Evolutionary conservation across 2,797 vertebrate genomes (phyloP).

Genomic region (Nannoperca obscura): DNA sequence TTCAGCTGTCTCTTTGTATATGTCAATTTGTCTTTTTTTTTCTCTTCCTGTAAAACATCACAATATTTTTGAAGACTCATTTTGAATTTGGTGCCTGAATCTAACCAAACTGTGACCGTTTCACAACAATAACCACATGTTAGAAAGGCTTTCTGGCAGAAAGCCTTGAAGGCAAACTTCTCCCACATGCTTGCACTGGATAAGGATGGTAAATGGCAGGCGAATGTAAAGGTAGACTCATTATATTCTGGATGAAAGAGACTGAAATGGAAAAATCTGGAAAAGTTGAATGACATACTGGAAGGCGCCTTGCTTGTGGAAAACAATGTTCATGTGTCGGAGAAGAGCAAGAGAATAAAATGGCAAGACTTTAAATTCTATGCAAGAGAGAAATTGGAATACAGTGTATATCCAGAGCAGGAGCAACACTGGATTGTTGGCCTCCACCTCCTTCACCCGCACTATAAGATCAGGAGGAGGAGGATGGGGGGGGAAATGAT

Average conservation of each 20-base stretch:
- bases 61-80: no score
- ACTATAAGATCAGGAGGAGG: no score
- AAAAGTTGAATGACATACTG: background rate
- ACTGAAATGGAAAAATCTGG: slow-evolving; percentile 33
- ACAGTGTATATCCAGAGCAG: background rate
- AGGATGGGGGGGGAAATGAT: background rate
- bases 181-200: background rate
- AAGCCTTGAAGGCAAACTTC: no score
- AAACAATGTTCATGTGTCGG: slow-evolving; percentile 11
- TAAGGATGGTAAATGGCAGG: background rate
- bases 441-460: background rate
- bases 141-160: no score
- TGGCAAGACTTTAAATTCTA: background rate
- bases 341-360: background rate
- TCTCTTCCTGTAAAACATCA: no score
- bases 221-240: slow-evolving; percentile 25
- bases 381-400: background rate
- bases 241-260: slow-evolving; percentile 4
- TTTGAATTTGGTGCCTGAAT: no score
- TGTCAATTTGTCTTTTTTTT: no score
- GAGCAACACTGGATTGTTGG: background rate
- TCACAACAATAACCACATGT: no score
- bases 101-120: no score
- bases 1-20: no score
- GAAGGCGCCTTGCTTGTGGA: slow-evolving; percentile 7